Evolutionary conservation across 92 coral and sea anemone genomes (phyloP).

Genomic region (Umimayanthus kanabou): DNA sequence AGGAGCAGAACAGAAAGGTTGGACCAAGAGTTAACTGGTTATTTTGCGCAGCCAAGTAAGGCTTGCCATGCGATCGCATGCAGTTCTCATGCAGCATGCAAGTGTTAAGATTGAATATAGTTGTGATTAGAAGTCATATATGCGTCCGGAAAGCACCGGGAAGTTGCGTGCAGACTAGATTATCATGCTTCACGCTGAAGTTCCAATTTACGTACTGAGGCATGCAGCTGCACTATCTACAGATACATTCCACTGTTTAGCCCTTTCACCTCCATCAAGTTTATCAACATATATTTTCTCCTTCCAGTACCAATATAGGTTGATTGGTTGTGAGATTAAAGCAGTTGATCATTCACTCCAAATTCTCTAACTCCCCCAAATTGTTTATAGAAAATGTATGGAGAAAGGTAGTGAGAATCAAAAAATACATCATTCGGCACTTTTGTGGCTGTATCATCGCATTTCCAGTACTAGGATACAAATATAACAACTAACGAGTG

Average conservation of each 20-base stretch:
- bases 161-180: slow-evolving; percentile 2
- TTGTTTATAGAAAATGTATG: too few species aligned
- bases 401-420: not conserved
- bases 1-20: slow-evolving; percentile 53
- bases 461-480: not conserved
- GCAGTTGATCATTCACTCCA: too few species aligned
- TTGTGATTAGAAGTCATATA: not conserved
- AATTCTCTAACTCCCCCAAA: too few species aligned
- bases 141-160: not conserved
- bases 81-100: slow-evolving; percentile 21
- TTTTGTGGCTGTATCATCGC: not conserved
- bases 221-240: too few species aligned
- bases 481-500: not conserved
- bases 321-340: too few species aligned
- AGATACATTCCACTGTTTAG: too few species aligned
- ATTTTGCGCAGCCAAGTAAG: slow-evolving; percentile 18
- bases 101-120: not conserved
- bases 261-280: too few species aligned
- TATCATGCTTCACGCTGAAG: not conserved
- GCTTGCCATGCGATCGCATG: slow-evolving; percentile 28
- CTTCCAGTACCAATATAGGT: too few species aligned
- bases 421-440: too few species aligned
- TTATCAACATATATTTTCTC: too few species aligned
- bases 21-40: slow-evolving; percentile 23
- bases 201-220: too few species aligned